Evolutionary conservation across 2,113 vertebrate genomes (phyloP).

Genomic region (Leiothrix lutea): DNA sequence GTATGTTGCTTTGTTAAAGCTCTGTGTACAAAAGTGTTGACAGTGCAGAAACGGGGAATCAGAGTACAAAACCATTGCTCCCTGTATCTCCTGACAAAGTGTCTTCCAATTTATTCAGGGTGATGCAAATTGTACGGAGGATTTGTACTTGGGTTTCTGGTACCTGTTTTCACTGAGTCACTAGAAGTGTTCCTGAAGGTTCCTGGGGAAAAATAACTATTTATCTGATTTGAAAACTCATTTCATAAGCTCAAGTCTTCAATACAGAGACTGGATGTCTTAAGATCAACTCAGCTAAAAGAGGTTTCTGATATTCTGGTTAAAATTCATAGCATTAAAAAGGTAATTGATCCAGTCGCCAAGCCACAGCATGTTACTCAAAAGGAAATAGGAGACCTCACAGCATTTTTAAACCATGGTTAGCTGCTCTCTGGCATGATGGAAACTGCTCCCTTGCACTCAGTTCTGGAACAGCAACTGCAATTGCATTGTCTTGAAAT

Average conservation of each 20-base stretch:
- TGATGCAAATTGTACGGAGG: background rate
- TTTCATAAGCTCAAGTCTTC: background rate
- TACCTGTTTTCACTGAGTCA: background rate
- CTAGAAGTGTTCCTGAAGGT: background rate
- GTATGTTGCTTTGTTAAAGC: background rate
- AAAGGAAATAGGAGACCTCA: background rate
- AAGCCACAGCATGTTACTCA: background rate
- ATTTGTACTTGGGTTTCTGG: background rate
- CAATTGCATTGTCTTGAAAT: background rate
- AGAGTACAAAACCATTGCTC: background rate
- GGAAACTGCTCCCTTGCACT: background rate
- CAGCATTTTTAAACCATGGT: background rate
- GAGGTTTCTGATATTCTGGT: background rate
- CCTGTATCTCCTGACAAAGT: rapidly evolving
- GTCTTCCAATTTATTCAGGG: background rate
- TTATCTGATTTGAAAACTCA: background rate
- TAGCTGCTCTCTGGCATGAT: background rate
- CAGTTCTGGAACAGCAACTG: background rate
- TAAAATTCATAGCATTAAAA: background rate
- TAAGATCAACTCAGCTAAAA: background rate
- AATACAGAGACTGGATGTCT: background rate
- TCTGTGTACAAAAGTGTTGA: background rate
- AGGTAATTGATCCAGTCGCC: background rate
- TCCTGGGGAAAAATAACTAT: background rate
- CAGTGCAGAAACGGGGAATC: background rate